These are phyloP conservation scores for Suncus etruscus DNA, from an alignment of 2,113 vertebrate genomes.

Conservation along the genomic window DNA sequence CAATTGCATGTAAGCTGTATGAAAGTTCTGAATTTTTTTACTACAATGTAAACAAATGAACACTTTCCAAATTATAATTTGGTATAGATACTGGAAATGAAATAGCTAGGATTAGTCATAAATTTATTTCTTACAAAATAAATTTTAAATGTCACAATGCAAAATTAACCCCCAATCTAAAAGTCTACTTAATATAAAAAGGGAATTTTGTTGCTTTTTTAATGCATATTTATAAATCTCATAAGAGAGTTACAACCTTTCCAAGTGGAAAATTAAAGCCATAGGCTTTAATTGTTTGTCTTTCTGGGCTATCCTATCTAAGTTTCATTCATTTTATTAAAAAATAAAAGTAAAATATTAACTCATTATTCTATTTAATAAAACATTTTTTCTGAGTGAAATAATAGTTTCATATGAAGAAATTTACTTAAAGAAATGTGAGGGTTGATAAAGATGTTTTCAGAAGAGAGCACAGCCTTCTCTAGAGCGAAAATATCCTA, in stretches of 20 bases:
- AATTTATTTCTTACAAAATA: background rate
- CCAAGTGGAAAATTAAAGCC: background rate
- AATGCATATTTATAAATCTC: background rate
- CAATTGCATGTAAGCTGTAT: background rate
- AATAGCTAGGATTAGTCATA: background rate
- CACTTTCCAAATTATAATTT: background rate
- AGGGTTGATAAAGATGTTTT: too few relatives aligned
- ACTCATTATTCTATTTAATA: background rate
- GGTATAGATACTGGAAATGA: background rate
- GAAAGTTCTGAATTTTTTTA: slow-evolving; percentile 31
- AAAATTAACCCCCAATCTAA: background rate
- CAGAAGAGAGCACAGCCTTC: too few relatives aligned
- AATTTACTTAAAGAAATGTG: too few relatives aligned
- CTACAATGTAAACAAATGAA: background rate
- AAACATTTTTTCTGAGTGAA: background rate
- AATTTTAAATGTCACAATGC: background rate
- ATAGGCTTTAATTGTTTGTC: background rate
- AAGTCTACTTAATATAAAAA: slow-evolving; percentile 1
- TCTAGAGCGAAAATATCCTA: too few relatives aligned
- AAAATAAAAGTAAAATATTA: background rate
- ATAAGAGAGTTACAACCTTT: background rate
- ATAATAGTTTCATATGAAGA: too few relatives aligned
- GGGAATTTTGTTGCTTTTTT: background rate
- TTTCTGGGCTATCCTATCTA: rapidly evolving
- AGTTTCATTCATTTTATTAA: slow-evolving; percentile 9